Evolutionary conservation across 2,888 invertebrate species (phyloP), one percentile per base, ranked within the genome.

Genomic region (Choreutis nemorana): DNA sequence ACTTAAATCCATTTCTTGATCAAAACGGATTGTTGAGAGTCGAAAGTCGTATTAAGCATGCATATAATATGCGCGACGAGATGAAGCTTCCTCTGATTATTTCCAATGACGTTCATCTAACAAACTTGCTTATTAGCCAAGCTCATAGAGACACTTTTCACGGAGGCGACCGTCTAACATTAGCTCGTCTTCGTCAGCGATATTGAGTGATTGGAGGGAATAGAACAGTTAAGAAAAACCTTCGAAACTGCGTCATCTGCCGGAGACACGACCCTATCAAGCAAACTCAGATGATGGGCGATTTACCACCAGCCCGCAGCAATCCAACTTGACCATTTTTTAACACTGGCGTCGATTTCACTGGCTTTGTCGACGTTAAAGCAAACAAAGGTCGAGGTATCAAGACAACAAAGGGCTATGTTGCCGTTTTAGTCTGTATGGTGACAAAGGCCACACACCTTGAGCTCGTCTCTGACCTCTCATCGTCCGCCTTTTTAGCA

Each of bases 341-440:
- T 11, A 24, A 32, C 20, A 31, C 28, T 2, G 31, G 31, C 4
- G 31, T 31, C 7, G 31, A 31, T 12, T 31, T 13, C 20, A 27
- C 32, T 4, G 24, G 28, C 4, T 14, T 14, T 13, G 24, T 32
- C 3, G 14, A 14, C 9, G 41, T 29, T 26, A n/a, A n/a, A n/a
- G n/a, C n/a, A n/a, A n/a, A n/a, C n/a, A 41, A 36, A 25, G 35
- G 37, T 3, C 30, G 35, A 2, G 34, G 33, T 3, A 30, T 27
- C 4, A 36, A 32, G n/a, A 30, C 35, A 3, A 30, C 24, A 5
- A 44, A 43, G 26, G 37, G 37, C 2, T 41, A 40, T 14, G 15
- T 41, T 1, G 35, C 38, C 1, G 31, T 39, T 10, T 41, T 40
- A 18, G 29, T 41, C 1, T 43, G 41, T 14, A 35, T 40, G 37